These are phyloP conservation scores for Acropternis orthonyx DNA, from an alignment of 2,797 vertebrate genomes.

Conservation along the genomic window DNA sequence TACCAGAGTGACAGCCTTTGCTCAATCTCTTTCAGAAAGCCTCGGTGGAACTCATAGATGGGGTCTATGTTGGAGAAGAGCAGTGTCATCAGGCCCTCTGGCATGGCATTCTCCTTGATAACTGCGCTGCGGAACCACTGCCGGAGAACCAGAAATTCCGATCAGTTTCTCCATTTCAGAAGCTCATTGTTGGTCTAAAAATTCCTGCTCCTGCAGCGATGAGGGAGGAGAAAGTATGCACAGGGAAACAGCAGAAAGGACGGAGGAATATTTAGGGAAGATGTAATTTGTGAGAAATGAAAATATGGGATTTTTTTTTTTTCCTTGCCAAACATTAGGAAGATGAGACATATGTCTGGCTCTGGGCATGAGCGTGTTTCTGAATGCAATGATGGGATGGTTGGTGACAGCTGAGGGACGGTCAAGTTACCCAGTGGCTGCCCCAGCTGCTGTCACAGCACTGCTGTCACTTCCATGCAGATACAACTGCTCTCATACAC, in stretches of 20 bases:
- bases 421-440: not conserved
- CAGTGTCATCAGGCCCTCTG: slow-evolving; percentile 87
- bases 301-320: not conserved
- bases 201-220: not conserved
- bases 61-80: slow-evolving; percentile 96
- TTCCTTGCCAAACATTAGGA: not conserved
- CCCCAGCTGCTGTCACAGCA: not conserved
- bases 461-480: not conserved
- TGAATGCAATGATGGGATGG: not conserved
- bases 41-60: slow-evolving; percentile 92
- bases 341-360: not conserved
- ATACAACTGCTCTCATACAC: not conserved
- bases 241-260: not conserved
- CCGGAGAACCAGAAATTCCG: not conserved
- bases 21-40: slow-evolving; percentile 92
- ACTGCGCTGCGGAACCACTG: slow-evolving; percentile 96
- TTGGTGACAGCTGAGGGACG: not conserved
- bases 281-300: not conserved
- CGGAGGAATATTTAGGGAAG: not conserved
- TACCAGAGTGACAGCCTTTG: slow-evolving; percentile 93
- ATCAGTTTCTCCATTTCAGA: not conserved
- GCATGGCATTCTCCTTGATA: slow-evolving; percentile 91
- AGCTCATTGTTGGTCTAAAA: rapidly evolving
- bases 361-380: not conserved
- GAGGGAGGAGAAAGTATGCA: not conserved